phyloP scores from a whole-genome alignment of 1,140 invertebrate genomes.

The Drosophila teissieri region DNA sequence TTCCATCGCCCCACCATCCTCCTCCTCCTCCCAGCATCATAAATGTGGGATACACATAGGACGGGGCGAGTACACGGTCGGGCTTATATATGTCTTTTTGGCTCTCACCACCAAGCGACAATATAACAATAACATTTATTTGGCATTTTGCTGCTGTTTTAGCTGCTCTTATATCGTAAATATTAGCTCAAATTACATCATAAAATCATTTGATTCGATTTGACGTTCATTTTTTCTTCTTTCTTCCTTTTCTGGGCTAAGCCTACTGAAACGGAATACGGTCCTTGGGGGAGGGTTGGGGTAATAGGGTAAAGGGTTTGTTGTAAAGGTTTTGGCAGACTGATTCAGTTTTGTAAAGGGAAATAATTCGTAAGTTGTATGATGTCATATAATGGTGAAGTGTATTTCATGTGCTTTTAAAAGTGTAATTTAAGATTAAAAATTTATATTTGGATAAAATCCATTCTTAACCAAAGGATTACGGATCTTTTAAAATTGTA shows the following conservation, averaged over 20 bases:
- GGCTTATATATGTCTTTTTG: slow-evolving; percentile 30
- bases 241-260: slow-evolving; percentile 16
- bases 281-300: slow-evolving; percentile 26
- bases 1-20: neutral
- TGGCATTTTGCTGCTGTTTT: slow-evolving; percentile 84
- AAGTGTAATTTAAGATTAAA: too few species aligned
- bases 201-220: slow-evolving; percentile 85
- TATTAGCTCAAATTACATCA: slow-evolving; percentile 84
- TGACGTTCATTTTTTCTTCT: slow-evolving; percentile 79
- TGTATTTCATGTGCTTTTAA: neutral
- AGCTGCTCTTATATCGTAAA: slow-evolving; percentile 84
- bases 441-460: neutral
- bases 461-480: too few species aligned
- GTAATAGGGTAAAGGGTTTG: slow-evolving; percentile 31
- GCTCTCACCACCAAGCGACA: slow-evolving; percentile 79
- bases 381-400: neutral
- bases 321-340: too few species aligned
- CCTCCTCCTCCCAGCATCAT: slow-evolving; percentile 59
- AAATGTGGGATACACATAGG: slow-evolving; percentile 48
- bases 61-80: neutral
- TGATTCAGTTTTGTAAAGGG: neutral
- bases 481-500: too few species aligned
- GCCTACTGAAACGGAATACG: slow-evolving; percentile 29
- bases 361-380: neutral
- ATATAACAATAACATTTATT: slow-evolving; percentile 84